Base-by-base conservation (phyloP, 2,797 vertebrate genomes). In the Sebastes variabilis region DNA sequence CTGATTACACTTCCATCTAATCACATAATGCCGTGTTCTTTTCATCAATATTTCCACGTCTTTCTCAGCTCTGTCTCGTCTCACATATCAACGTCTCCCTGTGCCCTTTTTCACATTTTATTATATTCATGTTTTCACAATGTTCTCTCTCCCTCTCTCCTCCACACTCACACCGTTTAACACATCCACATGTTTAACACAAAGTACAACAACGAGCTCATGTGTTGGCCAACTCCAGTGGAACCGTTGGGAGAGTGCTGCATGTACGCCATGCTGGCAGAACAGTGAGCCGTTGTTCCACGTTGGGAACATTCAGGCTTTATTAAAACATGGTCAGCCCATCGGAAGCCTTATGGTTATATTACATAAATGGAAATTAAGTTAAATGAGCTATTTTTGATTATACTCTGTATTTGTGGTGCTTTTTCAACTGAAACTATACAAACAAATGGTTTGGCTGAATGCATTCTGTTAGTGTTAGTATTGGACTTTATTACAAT, bases 1-100 rank as follows among this genome's bases (percentile, higher is more conserved):
- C 4, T 67, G 56, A 58, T 87, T 79, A 29, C 29, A 52, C 22
- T 66, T 75, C 58, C 16, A 54, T 59, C 59, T 14, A 25, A 81
- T 8, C 59, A 18, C 13, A 75, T 36, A 22, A 42, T 24, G 11
- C 52, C 27, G 8, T 18, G 14, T 77, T 77, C 27, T n/a, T 42
- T 52, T 66, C 25, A 25, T 49, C 8, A 27, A 66, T 4, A 71
- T 18, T 20, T 8, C 29, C 18, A 9, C 22, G 16, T 38, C 18
- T 52, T 30, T 32, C 10, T 60, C 52, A 4, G 22, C 3, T 2
- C 27, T 2, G 4, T 34, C 22, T 58, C 13, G 5, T 42, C 6
- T 29, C 54, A 18, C 32, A 52, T 2, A 12, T 13, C 22, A 1
- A 8, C 14, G 20, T 46, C 64, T 14, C 32, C 24, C 52, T 6